These are phyloP conservation scores for Megalops atlanticus DNA, from an alignment of 2,113 vertebrate species.

Conservation along the genomic window DNA sequence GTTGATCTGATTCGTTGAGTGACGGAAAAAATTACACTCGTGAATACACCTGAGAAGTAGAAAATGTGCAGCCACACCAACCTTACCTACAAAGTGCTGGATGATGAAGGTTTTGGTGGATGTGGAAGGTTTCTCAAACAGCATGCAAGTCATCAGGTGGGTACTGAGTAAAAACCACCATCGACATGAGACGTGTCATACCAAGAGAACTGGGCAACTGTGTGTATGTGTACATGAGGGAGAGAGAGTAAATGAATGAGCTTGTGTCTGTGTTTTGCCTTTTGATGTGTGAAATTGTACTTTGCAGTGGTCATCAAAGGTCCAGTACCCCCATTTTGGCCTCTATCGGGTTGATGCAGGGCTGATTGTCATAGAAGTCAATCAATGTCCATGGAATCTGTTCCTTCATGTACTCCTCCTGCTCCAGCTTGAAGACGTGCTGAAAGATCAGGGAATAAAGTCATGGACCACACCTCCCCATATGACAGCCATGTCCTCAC, in stretches of 20 bases:
- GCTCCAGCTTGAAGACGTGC: slow-evolving; percentile 98
- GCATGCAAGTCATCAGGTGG: slow-evolving; percentile 87
- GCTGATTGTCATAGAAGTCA: slow-evolving; percentile 99
- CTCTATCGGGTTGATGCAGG: slow-evolving; percentile 98
- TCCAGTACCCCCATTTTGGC: slow-evolving; percentile 95
- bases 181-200: not conserved
- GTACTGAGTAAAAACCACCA: slow-evolving; percentile 56
- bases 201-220: not conserved
- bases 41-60: not conserved
- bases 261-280: not conserved
- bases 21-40: too few species aligned
- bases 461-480: not conserved
- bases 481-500: not conserved
- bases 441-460: slow-evolving; percentile 48
- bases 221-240: not conserved
- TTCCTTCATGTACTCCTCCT: slow-evolving; percentile 98
- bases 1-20: too few species aligned
- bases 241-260: not conserved
- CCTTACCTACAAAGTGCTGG: slow-evolving; percentile 98
- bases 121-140: slow-evolving; percentile 94
- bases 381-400: slow-evolving; percentile 99
- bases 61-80: slow-evolving; percentile 47
- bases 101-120: slow-evolving; percentile 98
- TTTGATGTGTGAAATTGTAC: slow-evolving; percentile 54
- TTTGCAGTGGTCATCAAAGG: slow-evolving; percentile 94